Base-by-base conservation (phyloP, 2,797 vertebrate species). In the Falco naumanni region DNA sequence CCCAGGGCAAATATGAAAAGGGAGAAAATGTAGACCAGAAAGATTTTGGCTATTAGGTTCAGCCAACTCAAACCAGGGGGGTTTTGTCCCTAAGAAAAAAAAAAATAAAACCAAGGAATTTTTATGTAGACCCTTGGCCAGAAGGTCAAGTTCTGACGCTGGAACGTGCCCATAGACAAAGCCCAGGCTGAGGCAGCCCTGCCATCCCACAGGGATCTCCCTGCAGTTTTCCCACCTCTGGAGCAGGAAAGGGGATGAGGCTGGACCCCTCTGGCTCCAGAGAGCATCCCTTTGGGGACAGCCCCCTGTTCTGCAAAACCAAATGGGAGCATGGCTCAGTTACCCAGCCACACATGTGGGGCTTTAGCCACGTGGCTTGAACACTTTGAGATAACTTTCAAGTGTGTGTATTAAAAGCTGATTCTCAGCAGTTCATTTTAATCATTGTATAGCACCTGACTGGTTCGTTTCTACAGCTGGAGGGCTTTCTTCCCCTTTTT, bases 211-310 rank as follows among this genome's bases (percentile, higher is more conserved):
- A 18, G 41, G 41, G 13, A 7, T n/a, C 7, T 56, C 18, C 54
- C 34, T 0, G 1, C 0, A 0, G 4, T 5, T n/a, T 8, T 45
- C 56, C 56, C 15, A 6, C 25, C 51, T 33, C 63, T 47, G 68
- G 53, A 45, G 53, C 69, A 48, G 64, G 53, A 41, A 28, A 16
- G 15, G 17, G 48, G 26, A 5, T 29, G 82, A 83, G 25, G 41
- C 14, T 25, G 78, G 78, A 45, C 6, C 19, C 12, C 2, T 15
- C 8, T 1, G 7, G 3, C 4, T 39, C 24, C 37, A 14, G 57
- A 13, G 47, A 54, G 47, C 18, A 16, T 11, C 64, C 59, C 54
- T 3, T 5, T 3, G 8, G 39, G 54, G 5, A 9, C 72, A 79
- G 43, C 24, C 47, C 26, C 68, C 43, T 37, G 56, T n/a, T 39